Evolutionary conservation across 2,113 vertebrate genomes (phyloP), one percentile per base, ranked within the genome.

Genomic region (Callithrix jacchus): DNA sequence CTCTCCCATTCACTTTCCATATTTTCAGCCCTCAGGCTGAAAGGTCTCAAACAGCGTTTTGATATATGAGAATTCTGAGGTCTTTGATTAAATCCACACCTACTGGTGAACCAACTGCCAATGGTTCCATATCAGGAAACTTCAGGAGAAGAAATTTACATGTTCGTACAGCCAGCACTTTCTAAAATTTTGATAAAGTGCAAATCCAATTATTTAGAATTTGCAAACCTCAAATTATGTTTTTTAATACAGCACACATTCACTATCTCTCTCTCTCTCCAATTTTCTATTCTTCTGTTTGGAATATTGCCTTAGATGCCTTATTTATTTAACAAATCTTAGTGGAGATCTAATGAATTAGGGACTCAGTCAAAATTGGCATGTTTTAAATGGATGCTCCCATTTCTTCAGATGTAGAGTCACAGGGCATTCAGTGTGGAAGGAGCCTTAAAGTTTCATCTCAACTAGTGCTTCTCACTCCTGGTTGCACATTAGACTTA

Each of bases 1-100:
- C 89, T 86, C 68, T 97, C 88, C 96, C 95, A 92, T 96, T 97
- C 93, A 85, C 89, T 95, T 92, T 77, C 49, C 45, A 52, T 97
- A 97, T 97, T 97, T 97, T 96, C 84, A 93, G 96, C 97, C 85
- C 85, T 95, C 25, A 58, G 97, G 97, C 96, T 94, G 89, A 98
- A 96, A 96, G 98, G 96, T 98, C 97, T 97, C 89, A 90, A 96
- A 93, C 32, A 56, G 61, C 86, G 90, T 93, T 94, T 74, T 88
- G 89, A 95, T 47, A 88, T 95, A 93, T 93, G 97, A 97, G 89
- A 95, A 96, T 93, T 93, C 47, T 37, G 84, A 97, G 92, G 81
- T 76, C 96, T 97, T 93, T 95, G 95, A 97, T 97, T 97, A 97
- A 93, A 97, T 96, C 93, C 52, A 95, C 86, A 85, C 96, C 97